A percentile compares a stretch with the other conserved stretches of the same genome.
phyloP scores from a whole-genome alignment of 2,797 vertebrate genomes.

The Acanthurus lineatus region DNA sequence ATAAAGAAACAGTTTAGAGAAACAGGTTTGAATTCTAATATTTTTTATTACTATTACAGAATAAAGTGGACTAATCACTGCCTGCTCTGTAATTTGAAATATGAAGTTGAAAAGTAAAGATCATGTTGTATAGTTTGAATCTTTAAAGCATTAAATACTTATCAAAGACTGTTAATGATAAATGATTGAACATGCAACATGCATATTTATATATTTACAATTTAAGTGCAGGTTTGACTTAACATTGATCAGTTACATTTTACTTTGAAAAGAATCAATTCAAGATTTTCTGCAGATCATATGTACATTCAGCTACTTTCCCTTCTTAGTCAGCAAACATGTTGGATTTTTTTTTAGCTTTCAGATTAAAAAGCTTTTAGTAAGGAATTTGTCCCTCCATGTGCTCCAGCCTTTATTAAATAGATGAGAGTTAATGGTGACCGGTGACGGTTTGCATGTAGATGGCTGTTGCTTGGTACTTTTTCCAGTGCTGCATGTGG shows the following conservation, averaged over 20 bases:
- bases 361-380: neutral
- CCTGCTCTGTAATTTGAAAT: neutral
- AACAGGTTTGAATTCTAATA: too few relatives aligned
- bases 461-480: neutral
- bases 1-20: neutral
- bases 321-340: neutral
- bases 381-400: too few relatives aligned
- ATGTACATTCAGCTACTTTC: too few relatives aligned
- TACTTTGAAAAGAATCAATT: too few relatives aligned
- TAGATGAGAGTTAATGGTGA: neutral
- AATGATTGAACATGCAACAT: too few relatives aligned
- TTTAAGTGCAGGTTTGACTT: too few relatives aligned
- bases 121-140: neutral
- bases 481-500: slow-evolving; percentile 43
- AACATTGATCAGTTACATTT: too few relatives aligned
- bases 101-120: neutral
- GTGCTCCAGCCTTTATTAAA: neutral
- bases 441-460: slow-evolving; percentile 8
- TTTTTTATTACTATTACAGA: neutral
- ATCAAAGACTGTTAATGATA: too few relatives aligned
- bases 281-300: too few relatives aligned
- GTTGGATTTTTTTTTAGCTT: too few relatives aligned
- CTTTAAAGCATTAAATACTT: neutral
- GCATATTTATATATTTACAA: too few relatives aligned
- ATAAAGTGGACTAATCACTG: neutral